Evolutionary conservation across 2,888 invertebrate species (phyloP), one percentile per base, ranked within the genome.

Genomic region (Heteropelma amictum): DNA sequence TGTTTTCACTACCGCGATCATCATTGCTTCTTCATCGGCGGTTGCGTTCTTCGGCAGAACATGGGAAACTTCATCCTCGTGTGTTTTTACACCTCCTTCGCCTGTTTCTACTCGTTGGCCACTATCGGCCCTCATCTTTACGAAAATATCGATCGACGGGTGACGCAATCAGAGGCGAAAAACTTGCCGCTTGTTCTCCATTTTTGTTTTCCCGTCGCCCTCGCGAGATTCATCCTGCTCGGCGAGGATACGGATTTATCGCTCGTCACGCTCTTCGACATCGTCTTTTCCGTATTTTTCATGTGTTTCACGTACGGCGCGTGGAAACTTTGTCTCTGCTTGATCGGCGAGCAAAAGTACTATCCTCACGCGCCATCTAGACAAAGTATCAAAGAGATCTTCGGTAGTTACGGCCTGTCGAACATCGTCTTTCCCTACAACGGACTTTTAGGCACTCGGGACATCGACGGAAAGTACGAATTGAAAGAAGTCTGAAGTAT

Each of bases 11-110:
- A 81, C 67, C 79, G 83, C 7, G 85, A 86, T 71, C 87, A 86
- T 74, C 86, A 86, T 61, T 86, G 87, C 35, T 85, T 85, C 35
- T 86, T 86, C 53, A 70, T 86, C 30, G 86, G 86, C 14, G 79
- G 80, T 17, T 86, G 86, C 40, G 72, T 86, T 14, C 35, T 86
- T n/a, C 77, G 82, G 2, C 83, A 85, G 33, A 86, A 86, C 23
- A 85, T 86, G 80, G 86, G 87, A 28, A 85, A 85, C 58, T 86
- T 86, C 33, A 84, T 86, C 35, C 26, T 87, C n/a, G 79, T 85
- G 5, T 86, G 86, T 61, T 79, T 85, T 3, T 81, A 86, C 47
- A 81, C 86, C 2, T 82, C 85, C 0, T 40, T 85, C 3, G 81
- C 84, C 0, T 86, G 86, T 40, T 21, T 85, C 7, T 85, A 85